Conservation (phyloP, 1,140 invertebrate species). For the Conopomorpha cramerella region DNA sequence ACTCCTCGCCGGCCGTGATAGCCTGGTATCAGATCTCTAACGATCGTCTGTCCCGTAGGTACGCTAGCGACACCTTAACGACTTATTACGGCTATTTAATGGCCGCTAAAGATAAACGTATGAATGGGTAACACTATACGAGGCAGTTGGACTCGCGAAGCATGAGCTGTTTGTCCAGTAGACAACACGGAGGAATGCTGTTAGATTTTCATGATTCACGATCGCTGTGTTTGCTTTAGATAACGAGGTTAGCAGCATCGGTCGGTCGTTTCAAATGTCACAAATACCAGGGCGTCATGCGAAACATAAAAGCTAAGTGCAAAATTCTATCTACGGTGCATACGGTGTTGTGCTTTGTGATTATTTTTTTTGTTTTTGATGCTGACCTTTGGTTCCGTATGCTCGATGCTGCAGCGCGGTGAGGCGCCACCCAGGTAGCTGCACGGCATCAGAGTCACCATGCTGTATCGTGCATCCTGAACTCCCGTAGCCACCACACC, state of each 20-base stretch:
- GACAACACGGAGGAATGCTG: slow-evolving; percentile 11
- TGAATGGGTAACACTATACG: slow-evolving; percentile 51
- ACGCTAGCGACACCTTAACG: slow-evolving; percentile 22
- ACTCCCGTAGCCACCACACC: no score
- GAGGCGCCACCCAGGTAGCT: slow-evolving; percentile 46
- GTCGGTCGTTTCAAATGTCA: no score
- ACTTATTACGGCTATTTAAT: slow-evolving; percentile 52
- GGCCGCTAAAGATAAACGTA: slow-evolving; percentile 47
- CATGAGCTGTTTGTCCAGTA: slow-evolving; percentile 49
- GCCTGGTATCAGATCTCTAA: slow-evolving; percentile 51
- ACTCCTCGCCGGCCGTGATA: slow-evolving; percentile 33
- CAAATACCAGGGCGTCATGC: no score
- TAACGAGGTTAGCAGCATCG: no score
- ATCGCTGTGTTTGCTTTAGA: no score
- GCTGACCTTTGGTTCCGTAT: slow-evolving; percentile 52
- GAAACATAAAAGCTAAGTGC: no score
- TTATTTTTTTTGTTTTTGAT: no score
- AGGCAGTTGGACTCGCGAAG: slow-evolving; percentile 30
- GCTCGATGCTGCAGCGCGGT: slow-evolving; percentile 47
- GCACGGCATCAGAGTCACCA: slow-evolving; percentile 57
- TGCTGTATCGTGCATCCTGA: slow-evolving; percentile 23
- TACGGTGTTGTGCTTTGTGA: no score
- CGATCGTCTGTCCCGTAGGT: slow-evolving; percentile 53
- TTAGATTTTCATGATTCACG: no score
- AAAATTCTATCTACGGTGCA: no score